A percentile compares a stretch with the other conserved stretches of the same genome.
phyloP scores from a whole-genome alignment of 2,797 vertebrate species.

The Phrynocephalus forsythii region DNA sequence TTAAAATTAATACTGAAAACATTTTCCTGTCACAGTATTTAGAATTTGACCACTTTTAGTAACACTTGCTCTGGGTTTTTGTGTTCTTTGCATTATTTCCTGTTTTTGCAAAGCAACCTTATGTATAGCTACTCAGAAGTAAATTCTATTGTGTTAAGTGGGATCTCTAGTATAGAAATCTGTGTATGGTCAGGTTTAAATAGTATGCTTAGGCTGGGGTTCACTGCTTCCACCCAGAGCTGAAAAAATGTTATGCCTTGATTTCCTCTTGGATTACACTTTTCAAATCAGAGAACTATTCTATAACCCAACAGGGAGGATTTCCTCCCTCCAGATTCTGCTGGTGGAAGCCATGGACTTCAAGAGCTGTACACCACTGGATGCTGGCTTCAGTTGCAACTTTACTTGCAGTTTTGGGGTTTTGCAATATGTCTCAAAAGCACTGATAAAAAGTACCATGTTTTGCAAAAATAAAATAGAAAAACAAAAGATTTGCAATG shows the following conservation, averaged over 20 bases:
- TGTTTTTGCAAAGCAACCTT: not conserved
- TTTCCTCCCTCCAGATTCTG: not conserved
- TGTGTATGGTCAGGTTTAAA: too few species aligned
- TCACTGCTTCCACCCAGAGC: too few species aligned
- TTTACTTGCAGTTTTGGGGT: not conserved
- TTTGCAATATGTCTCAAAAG: not conserved
- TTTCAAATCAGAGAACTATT: too few species aligned
- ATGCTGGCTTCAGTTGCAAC: not conserved
- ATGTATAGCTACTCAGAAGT: not conserved
- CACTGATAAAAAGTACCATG: not conserved
- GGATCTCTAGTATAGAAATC: not conserved
- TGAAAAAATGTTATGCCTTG: too few species aligned
- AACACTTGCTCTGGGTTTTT: not conserved
- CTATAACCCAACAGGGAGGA: not conserved
- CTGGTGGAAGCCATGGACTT: not conserved
- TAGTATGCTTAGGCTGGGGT: too few species aligned
- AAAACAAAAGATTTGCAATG: not conserved
- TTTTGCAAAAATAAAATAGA: not conserved
- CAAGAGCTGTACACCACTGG: not conserved
- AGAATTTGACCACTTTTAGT: not conserved
- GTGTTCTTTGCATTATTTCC: not conserved
- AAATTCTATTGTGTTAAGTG: not conserved
- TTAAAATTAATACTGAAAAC: not conserved
- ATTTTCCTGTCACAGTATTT: not conserved
- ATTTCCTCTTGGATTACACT: too few species aligned